A percentile compares a stretch with the other conserved stretches of the same genome.
Evolutionary conservation across 92 coral and sea anemone genomes (phyloP).

Genomic region (Porites divaricata): DNA sequence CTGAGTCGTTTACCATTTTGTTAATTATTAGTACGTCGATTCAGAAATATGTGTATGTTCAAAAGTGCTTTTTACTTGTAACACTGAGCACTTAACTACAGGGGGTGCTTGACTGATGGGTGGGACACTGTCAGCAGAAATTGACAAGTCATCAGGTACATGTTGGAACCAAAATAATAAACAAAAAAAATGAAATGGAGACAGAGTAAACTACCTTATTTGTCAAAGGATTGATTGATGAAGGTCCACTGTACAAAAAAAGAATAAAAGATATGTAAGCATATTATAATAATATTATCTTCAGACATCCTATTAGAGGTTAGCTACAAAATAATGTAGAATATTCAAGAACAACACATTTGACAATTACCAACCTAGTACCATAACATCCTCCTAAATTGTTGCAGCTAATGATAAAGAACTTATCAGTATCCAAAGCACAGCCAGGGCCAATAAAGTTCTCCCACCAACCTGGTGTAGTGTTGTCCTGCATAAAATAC

Average conservation of each 20-base stretch:
- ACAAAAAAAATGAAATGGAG: neutral
- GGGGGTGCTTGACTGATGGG: too few species aligned
- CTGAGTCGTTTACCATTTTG: too few species aligned
- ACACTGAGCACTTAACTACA: too few species aligned
- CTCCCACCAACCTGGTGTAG: slow-evolving; percentile 98
- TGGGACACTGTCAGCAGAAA: too few species aligned
- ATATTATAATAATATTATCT: too few species aligned
- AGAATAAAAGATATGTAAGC: neutral
- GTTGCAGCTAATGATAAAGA: slow-evolving; percentile 82
- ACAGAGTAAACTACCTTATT: slow-evolving; percentile 65
- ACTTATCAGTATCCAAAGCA: slow-evolving; percentile 93
- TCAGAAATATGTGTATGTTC: too few species aligned
- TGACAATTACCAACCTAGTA: slow-evolving; percentile 70
- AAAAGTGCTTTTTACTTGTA: too few species aligned
- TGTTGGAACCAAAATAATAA: neutral
- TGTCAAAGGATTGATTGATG: slow-evolving; percentile 88
- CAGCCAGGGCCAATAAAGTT: slow-evolving; percentile 93
- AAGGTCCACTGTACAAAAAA: slow-evolving; percentile 85
- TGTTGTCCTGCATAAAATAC: slow-evolving; percentile 67
- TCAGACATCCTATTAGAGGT: neutral
- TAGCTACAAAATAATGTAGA: neutral
- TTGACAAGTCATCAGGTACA: neutral
- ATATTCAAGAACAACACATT: neutral
- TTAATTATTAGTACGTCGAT: too few species aligned
- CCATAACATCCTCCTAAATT: slow-evolving; percentile 97